A percentile compares a stretch with the other conserved stretches of the same genome.
Conservation (phyloP, 2,797 vertebrate genomes). For the Knipowitschia caucasica region DNA sequence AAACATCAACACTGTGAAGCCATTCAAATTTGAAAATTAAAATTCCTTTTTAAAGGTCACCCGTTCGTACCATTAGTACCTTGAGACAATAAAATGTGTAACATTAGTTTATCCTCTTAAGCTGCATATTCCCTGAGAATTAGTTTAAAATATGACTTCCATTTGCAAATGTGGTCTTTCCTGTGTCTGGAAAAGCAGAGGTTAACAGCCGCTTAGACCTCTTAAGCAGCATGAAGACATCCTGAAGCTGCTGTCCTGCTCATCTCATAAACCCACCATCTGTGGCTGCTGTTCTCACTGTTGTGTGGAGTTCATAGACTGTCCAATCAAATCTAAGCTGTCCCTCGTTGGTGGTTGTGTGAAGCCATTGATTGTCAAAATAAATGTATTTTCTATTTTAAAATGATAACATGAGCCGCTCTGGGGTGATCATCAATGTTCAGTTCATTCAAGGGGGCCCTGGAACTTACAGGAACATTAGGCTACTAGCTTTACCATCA, state of each 20-base stretch:
- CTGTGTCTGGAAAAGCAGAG: slow-evolving; percentile 50
- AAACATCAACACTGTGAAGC: no score
- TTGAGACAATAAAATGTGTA: slow-evolving; percentile 6
- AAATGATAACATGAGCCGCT: no score
- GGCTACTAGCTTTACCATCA: no score
- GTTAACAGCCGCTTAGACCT: slow-evolving; percentile 51
- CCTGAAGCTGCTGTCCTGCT: slow-evolving; percentile 39
- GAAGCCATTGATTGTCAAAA: no score
- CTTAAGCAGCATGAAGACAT: slow-evolving; percentile 45
- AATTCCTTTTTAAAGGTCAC: no score
- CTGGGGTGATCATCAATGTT: no score
- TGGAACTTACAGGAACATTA: no score
- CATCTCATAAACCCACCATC: slow-evolving; percentile 51
- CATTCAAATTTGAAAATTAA: no score
- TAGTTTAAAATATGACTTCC: slow-evolving; percentile 20
- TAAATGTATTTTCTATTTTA: no score
- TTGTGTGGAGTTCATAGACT: slow-evolving; percentile 10
- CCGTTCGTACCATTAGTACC: neutral
- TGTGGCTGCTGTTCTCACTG: slow-evolving; percentile 24
- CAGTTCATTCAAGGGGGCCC: no score
- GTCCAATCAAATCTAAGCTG: no score
- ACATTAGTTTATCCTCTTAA: slow-evolving; percentile 8
- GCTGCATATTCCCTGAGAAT: slow-evolving; percentile 14
- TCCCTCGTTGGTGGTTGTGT: no score
- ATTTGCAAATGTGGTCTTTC: slow-evolving; percentile 37